Base-by-base conservation (phyloP, 2,888 invertebrate species). In the Trissonchulus latispiculum region DNA sequence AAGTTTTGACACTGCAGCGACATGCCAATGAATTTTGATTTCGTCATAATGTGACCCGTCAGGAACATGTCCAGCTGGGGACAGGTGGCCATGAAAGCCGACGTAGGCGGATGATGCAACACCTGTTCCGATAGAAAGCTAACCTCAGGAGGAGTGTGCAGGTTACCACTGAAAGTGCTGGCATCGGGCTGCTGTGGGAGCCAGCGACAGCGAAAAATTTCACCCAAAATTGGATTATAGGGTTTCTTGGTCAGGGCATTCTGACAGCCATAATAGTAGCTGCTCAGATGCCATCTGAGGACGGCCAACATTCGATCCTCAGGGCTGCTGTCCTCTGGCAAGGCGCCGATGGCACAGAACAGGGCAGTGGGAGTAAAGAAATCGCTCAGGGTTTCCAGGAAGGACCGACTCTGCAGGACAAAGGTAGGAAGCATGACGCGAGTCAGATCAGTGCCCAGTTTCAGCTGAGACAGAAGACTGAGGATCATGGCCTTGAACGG, bases 141-240 rank as follows among this genome's bases (percentile, higher is more conserved):
- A 61, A 85, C 77, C 31, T 75, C 68, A 15, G 64, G 35, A 18
- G 72, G 61, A 37, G 68, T 64, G 15, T 37, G 8, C n/a, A n/a
- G n/a, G 31, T 59, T 37, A 29, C 28, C 70, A 18, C 31, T 61
- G 0, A 29, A 35, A 29, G 67, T 74, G 29, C 29, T n/a, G 37
- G 64, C 66, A n/a, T 18, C 23, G 66, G 72, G 18, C 15, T 70
- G 70, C 1, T 72, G 59, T 8, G 48, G 48, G 70, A 80, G 78
- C 86, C 86, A 87, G 15, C 85, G 85, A 78, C 87, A 87, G 76
- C 84, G 84, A 79, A 87, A 87, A 36, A 84, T 84, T 80, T 87
- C 87, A 1, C 87, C 87, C 64, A 87, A 83, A 61, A 87, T 84
- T 1, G 87, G 87, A 78, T 87, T 87, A 79, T 85, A 87, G 0